A percentile compares a stretch with the other conserved stretches of the same genome.
Evolutionary conservation across 2,888 invertebrate genomes (phyloP).

Genomic region (Luperina testacea): DNA sequence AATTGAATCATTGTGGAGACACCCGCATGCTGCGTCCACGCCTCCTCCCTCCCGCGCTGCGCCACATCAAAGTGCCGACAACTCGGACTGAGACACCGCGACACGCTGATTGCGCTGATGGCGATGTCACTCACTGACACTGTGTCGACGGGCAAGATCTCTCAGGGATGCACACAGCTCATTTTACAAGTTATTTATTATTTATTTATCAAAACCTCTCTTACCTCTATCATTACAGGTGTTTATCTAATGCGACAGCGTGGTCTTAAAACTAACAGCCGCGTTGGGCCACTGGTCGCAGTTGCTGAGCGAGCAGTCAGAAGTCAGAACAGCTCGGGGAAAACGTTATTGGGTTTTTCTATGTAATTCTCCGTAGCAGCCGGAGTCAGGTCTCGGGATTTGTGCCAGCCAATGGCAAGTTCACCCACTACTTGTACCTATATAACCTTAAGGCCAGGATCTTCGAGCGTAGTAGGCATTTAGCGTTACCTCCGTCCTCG

Average conservation of each 20-base stretch:
- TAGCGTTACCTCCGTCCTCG: no score
- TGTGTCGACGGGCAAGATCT: neutral
- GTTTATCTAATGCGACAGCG: no score
- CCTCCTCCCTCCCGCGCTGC: neutral
- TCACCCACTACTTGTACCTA: neutral
- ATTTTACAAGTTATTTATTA: neutral
- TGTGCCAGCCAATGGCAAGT: neutral
- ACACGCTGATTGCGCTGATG: conserved; percentile 12
- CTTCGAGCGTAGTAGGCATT: no score
- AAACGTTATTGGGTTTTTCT: neutral
- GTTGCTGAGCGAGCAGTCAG: neutral
- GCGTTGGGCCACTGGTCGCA: neutral
- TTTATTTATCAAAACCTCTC: no score
- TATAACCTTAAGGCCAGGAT: no score
- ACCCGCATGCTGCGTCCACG: neutral
- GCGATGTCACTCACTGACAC: conserved; percentile 33
- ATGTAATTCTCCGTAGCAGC: neutral
- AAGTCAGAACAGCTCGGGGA: neutral
- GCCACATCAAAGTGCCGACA: conserved; percentile 23
- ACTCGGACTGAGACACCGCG: neutral
- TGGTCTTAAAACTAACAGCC: no score
- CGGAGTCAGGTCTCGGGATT: neutral
- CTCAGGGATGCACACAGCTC: neutral
- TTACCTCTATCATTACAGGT: no score
- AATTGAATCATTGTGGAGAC: conserved; percentile 45